A percentile compares a stretch with the other conserved stretches of the same genome.
phyloP scores from a whole-genome alignment of 2,797 vertebrate species.

The Balearica regulorum region DNA sequence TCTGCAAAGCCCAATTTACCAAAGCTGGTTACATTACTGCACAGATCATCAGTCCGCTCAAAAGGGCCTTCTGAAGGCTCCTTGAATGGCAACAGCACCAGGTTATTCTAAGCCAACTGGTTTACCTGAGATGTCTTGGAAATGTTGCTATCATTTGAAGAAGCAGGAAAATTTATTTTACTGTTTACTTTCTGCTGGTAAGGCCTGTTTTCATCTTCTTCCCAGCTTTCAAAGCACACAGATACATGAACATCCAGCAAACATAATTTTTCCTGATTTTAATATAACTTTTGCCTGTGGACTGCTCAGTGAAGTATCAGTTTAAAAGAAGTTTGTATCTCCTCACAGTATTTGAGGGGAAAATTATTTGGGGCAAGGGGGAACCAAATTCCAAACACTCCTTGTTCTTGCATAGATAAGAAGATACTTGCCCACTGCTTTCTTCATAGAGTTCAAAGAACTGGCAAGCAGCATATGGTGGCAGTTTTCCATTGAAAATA shows the following conservation, averaged over 20 bases:
- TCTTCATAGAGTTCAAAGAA: constrained; percentile 87
- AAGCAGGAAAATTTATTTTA: background rate
- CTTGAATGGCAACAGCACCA: background rate
- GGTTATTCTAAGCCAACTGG: background rate
- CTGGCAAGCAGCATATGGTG: constrained; percentile 88
- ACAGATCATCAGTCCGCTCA: background rate
- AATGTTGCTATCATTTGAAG: background rate
- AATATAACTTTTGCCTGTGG: background rate
- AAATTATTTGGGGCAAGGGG: background rate
- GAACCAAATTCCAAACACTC: background rate
- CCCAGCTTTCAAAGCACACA: background rate
- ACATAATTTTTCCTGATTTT: background rate
- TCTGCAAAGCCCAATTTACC: background rate
- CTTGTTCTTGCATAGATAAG: background rate
- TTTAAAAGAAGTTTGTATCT: background rate
- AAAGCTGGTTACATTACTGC: background rate
- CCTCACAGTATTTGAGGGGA: background rate
- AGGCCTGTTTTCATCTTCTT: background rate
- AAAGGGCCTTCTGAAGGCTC: background rate
- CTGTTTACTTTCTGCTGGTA: background rate
- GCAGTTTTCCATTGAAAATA: constrained; percentile 83
- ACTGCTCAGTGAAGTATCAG: background rate
- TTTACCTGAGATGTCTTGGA: background rate
- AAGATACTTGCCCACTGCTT: constrained; percentile 77
- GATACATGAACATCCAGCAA: background rate